These are phyloP conservation scores for Paralichthys olivaceus DNA, from an alignment of 2,113 vertebrate genomes.

Conservation along the genomic window DNA sequence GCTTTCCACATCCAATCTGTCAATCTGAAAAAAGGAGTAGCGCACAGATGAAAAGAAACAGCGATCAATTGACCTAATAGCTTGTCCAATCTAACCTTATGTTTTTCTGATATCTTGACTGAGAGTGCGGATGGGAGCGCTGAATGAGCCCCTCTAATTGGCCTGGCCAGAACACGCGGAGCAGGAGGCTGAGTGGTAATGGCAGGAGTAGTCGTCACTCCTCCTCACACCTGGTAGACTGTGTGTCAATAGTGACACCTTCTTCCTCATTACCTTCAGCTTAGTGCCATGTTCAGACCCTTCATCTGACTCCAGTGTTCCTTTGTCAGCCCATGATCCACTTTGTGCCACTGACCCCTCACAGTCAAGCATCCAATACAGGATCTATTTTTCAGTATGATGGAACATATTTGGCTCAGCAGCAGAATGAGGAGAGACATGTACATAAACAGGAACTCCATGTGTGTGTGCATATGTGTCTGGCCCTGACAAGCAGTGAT, in stretches of 20 bases:
- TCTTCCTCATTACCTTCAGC: conserved; percentile 75
- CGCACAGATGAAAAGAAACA: conserved; percentile 69
- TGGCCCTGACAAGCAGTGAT: conserved; percentile 38
- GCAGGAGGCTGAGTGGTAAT: conserved; percentile 53
- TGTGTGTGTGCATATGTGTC: conserved; percentile 24
- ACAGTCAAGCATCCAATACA: conserved; percentile 32
- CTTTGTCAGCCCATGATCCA: conserved; percentile 20
- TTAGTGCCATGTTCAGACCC: conserved; percentile 55
- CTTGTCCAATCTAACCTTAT: conserved; percentile 74
- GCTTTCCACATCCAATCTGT: conserved; percentile 59
- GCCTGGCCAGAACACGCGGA: conserved; percentile 42
- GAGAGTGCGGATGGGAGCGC: conserved; percentile 16
- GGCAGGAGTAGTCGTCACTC: conserved; percentile 51
- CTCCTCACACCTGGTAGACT: conserved; percentile 57
- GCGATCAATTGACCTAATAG: conserved; percentile 77
- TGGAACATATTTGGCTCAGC: conserved; percentile 14
- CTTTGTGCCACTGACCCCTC: conserved; percentile 37
- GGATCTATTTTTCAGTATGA: not conserved
- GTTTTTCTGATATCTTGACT: conserved; percentile 69
- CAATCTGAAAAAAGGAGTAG: conserved; percentile 59
- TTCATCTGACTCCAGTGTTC: conserved; percentile 47
- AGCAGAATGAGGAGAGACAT: conserved; percentile 42
- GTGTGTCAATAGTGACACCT: conserved; percentile 69
- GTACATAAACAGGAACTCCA: conserved; percentile 38
- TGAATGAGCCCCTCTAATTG: conserved; percentile 69